phyloP scores from a whole-genome alignment of 2,797 vertebrate species.

The Enoplosus armatus region DNA sequence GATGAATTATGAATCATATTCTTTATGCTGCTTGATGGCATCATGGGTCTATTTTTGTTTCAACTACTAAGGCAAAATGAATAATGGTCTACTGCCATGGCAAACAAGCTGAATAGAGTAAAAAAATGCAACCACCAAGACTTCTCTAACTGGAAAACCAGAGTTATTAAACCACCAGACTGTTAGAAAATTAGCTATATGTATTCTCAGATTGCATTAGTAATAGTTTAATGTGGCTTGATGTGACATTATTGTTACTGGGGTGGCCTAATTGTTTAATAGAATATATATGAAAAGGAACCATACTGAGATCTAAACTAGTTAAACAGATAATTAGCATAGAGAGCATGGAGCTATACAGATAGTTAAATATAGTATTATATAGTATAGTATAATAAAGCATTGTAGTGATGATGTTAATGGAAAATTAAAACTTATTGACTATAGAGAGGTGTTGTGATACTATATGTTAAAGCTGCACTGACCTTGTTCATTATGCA shows the following conservation, averaged over 20 bases:
- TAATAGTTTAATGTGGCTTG: neutral
- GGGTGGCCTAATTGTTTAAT: neutral
- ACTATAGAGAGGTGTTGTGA: neutral
- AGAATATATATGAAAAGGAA: slow-evolving; percentile 6
- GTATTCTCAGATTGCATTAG: neutral
- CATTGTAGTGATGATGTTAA: neutral
- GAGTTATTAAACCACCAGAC: neutral
- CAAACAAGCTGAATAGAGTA: neutral
- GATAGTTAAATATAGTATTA: slow-evolving; percentile 12
- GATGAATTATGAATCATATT: slow-evolving; percentile 43
- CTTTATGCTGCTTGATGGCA: neutral
- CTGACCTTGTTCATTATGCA: slow-evolving; percentile 8
- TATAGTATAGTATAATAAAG: too few relatives aligned
- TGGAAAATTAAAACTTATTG: neutral
- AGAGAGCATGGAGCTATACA: neutral
- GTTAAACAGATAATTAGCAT: neutral
- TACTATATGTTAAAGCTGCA: slow-evolving; percentile 12
- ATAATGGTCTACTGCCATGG: neutral
- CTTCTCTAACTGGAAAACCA: slow-evolving; percentile 2
- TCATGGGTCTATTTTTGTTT: slow-evolving; percentile 14
- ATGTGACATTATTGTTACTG: neutral
- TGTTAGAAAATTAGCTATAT: neutral
- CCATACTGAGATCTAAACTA: neutral
- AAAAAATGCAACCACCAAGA: neutral
- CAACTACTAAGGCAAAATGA: neutral